Evolutionary conservation across 1,140 invertebrate genomes (phyloP).

Genomic region (Aphaenogaster ashmeadi): DNA sequence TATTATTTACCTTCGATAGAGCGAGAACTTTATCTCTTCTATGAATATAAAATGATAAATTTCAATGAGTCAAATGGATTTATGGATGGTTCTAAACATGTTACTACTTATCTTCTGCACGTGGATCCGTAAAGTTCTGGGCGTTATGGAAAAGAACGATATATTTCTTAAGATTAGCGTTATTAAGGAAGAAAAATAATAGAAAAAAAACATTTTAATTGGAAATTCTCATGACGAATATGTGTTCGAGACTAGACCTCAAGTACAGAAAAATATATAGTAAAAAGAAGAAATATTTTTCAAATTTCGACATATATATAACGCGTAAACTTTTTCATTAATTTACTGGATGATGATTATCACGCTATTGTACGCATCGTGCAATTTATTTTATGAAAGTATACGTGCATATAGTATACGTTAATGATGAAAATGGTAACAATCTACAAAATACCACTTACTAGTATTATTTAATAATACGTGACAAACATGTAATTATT

Average conservation of each 20-base stretch:
- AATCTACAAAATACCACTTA: neutral
- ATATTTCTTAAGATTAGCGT: neutral
- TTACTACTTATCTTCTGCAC: neutral
- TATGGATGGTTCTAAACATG: neutral
- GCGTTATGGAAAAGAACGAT: neutral
- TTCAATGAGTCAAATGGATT: neutral
- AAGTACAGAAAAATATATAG: neutral
- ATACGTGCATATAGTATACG: neutral
- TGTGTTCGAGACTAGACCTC: neutral
- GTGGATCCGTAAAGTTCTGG: neutral
- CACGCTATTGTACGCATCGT: neutral
- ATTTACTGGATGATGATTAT: constrained; percentile 26
- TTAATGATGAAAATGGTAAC: neutral
- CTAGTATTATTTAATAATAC: constrained; percentile 13
- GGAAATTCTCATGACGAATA: neutral
- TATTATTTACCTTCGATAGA: constrained; percentile 2
- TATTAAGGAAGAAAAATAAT: neutral
- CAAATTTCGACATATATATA: neutral
- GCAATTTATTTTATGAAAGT: constrained; percentile 31
- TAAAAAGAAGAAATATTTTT: neutral
- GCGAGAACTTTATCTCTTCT: neutral
- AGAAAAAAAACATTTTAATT: neutral
- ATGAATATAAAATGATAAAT: constrained; percentile 33
- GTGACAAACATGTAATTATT: constrained; percentile 22
- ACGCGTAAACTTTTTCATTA: constrained; percentile 16